phyloP scores from a whole-genome alignment of 1,140 invertebrate genomes.

The Heliconius himera region DNA sequence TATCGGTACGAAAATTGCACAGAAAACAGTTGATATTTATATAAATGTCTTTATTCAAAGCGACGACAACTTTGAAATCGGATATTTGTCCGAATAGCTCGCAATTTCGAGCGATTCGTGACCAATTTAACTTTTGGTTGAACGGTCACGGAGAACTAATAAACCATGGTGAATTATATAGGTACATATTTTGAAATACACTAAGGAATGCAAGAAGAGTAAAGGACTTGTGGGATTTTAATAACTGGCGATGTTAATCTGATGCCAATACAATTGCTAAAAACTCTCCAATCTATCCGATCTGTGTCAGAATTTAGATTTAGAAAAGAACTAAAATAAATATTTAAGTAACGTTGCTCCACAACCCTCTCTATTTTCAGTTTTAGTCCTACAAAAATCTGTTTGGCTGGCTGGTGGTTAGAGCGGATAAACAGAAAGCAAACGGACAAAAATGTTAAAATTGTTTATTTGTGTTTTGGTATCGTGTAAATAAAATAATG shows the following conservation, averaged over 20 bases:
- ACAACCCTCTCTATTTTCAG: no score
- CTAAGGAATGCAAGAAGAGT: constrained; percentile 34
- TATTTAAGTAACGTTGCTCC: no score
- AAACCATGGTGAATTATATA: constrained; percentile 35
- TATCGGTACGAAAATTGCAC: not conserved
- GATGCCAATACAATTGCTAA: constrained; percentile 48
- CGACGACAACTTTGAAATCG: constrained; percentile 16
- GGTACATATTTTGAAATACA: constrained; percentile 33
- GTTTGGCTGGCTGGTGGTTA: no score
- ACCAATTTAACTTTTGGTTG: constrained; percentile 36
- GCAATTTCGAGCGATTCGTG: constrained; percentile 31
- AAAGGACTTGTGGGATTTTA: constrained; percentile 42
- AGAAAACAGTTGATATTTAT: not conserved
- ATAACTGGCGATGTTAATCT: constrained; percentile 38
- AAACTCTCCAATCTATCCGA: no score
- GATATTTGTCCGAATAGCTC: constrained; percentile 16
- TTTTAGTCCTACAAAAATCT: no score
- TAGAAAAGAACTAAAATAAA: no score
- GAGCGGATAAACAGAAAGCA: no score
- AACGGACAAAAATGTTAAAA: no score
- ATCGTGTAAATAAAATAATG: no score
- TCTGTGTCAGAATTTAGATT: no score
- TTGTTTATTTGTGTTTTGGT: no score
- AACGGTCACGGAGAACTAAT: constrained; percentile 40
- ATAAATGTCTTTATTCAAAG: not conserved